Evolutionary conservation across 2,888 invertebrate genomes (phyloP).

Genomic region (Falcaria lacertinaria): DNA sequence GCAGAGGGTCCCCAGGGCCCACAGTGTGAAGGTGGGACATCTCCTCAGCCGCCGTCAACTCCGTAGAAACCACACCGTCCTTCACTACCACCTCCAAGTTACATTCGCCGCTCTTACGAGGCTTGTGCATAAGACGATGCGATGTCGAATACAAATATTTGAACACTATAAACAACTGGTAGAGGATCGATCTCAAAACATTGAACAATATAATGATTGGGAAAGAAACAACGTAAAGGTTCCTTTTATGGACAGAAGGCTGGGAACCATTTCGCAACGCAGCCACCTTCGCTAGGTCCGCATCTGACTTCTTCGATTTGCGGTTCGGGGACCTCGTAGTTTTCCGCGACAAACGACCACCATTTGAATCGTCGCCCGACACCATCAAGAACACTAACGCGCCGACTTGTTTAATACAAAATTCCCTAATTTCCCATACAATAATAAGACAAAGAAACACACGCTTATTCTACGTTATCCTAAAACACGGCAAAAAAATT

Average conservation of each 20-base stretch:
- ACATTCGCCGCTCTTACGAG: conserved; percentile 76
- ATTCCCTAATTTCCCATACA: conserved; percentile 68
- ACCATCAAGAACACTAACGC: conserved; percentile 76
- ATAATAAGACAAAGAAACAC: conserved; percentile 61
- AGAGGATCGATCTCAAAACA: conserved; percentile 88
- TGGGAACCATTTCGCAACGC: conserved; percentile 81
- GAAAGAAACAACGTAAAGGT: conserved; percentile 92
- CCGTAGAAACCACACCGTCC: conserved; percentile 69
- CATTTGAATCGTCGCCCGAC: conserved; percentile 80
- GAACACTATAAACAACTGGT: conserved; percentile 92
- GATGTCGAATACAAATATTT: conserved; percentile 91
- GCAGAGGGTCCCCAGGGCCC: conserved; percentile 88
- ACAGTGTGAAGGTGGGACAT: conserved; percentile 70
- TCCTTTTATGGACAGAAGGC: conserved; percentile 91
- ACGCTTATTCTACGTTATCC: conserved; percentile 52
- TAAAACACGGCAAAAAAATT: conserved; percentile 51
- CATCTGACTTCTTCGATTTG: conserved; percentile 82
- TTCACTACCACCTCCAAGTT: conserved; percentile 81
- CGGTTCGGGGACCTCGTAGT: conserved; percentile 83
- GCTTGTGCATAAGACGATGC: conserved; percentile 85
- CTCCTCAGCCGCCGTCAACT: conserved; percentile 72
- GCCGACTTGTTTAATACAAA: conserved; percentile 58
- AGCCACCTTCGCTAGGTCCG: conserved; percentile 81
- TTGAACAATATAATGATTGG: conserved; percentile 93
- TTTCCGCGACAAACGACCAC: conserved; percentile 83